Evolutionary conservation across 2,113 vertebrate species (phyloP).

Genomic region (Synodontis membranacea): DNA sequence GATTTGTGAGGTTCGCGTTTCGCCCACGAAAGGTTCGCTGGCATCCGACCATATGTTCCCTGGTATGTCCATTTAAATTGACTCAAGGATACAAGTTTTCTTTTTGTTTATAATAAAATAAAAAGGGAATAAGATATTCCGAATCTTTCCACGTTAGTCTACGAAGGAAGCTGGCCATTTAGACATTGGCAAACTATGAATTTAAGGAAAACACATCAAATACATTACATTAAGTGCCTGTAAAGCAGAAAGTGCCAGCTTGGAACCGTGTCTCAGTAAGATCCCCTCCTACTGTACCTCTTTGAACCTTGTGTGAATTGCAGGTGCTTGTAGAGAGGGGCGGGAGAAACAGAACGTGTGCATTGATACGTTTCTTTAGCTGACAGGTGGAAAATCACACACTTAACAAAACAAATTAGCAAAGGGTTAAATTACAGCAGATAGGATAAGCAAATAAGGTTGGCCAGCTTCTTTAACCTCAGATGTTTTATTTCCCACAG

Average conservation of each 20-base stretch:
- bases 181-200: background rate
- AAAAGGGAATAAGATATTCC: background rate
- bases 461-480: background rate
- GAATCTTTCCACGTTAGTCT: background rate
- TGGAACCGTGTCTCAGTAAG: background rate
- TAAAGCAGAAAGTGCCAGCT: background rate
- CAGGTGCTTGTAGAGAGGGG: background rate
- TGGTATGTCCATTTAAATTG: slow-evolving; percentile 41
- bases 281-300: background rate
- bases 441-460: background rate
- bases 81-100: background rate
- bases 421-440: background rate
- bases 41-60: slow-evolving; percentile 39
- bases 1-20: background rate
- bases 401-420: slow-evolving; percentile 6
- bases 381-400: slow-evolving; percentile 53
- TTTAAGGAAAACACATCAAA: background rate
- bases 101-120: too few relatives aligned
- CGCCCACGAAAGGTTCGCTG: slow-evolving; percentile 21
- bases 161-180: background rate
- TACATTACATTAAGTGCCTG: background rate
- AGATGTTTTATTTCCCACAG: slow-evolving; percentile 23
- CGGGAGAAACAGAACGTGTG: background rate
- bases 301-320: background rate
- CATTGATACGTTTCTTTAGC: slow-evolving; percentile 7